Evolutionary conservation across 2,113 vertebrate species (phyloP), one percentile per base, ranked within the genome.

Genomic region (Osmerus eperlanus): DNA sequence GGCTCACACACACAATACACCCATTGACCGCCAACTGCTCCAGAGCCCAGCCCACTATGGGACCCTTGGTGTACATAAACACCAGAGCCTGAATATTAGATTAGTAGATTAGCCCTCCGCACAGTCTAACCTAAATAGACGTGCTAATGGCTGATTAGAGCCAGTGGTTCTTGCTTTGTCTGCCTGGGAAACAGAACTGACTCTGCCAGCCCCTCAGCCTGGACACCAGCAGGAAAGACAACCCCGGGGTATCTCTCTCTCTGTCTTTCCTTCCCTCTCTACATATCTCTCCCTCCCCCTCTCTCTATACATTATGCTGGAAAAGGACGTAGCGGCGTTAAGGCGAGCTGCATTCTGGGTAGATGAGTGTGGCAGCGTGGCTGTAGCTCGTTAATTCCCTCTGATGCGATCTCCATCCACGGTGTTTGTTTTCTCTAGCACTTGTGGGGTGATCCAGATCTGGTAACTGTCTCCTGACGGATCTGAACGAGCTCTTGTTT

Each of bases 351-450:
- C 36, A 41, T 41, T 41, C 36, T 41, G 36, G 36, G 36, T 41
- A 41, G 36, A 6, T 41, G 36, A 41, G 36, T 41, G 36, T 41
- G 36, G 36, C 36, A 41, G 36, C 7, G 8, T 8, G 36, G 36
- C 36, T 41, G 36, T 41, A 41, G 36, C 6, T 41, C 36, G 6
- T 41, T 41, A 41, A 41, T 7, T 41, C 36, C 8, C 36, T 41
- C 74, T 84, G 80, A 77, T 69, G 75, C 73, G 75, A 77, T 21
- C 78, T 75, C 80, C 75, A 9, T 18, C 55, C 23, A 58, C 68
- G 47, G 36, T 86, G 72, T 87, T 86, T 86, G 82, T 88, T 88
- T 88, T 88, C 67, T 79, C 72, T 81, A 76, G 83, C 86, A 81
- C 84, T 71, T 8, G 12, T 67, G 69, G 74, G 75, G 83, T 87